Evolutionary conservation across 2,888 invertebrate genomes (phyloP).

Genomic region (Melipona bicolor): DNA sequence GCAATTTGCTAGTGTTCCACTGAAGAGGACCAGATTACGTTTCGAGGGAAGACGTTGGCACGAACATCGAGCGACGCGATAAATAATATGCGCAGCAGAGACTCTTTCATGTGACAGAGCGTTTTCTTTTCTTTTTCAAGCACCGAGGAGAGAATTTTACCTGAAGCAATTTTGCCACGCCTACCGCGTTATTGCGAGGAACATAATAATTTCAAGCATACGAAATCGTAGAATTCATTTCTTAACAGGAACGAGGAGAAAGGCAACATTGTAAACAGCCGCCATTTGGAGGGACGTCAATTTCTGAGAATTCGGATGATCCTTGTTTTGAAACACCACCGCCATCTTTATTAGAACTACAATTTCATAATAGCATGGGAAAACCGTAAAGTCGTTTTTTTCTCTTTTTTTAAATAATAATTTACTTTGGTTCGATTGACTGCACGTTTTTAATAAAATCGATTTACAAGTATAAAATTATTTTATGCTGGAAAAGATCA

Average conservation of each 20-base stretch:
- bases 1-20: background rate
- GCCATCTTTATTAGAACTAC: background rate
- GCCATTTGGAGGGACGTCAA: background rate
- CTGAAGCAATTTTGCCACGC: constrained; percentile 31
- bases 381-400: background rate
- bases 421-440: background rate
- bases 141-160: background rate
- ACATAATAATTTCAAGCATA: background rate
- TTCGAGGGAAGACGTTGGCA: constrained; percentile 47
- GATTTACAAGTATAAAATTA: too few relatives aligned
- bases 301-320: background rate
- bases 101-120: constrained; percentile 17
- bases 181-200: background rate
- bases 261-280: background rate
- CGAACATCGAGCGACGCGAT: background rate
- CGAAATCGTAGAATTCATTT: background rate
- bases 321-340: too few relatives aligned
- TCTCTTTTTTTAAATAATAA: background rate
- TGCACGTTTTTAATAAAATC: constrained; percentile 22
- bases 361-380: background rate
- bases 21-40: constrained; percentile 15
- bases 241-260: background rate
- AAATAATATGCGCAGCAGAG: constrained; percentile 52
- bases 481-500: background rate
- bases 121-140: constrained; percentile 24